phyloP scores from a whole-genome alignment of 2,888 invertebrate genomes.

The Tanytarsus gracilentus region DNA sequence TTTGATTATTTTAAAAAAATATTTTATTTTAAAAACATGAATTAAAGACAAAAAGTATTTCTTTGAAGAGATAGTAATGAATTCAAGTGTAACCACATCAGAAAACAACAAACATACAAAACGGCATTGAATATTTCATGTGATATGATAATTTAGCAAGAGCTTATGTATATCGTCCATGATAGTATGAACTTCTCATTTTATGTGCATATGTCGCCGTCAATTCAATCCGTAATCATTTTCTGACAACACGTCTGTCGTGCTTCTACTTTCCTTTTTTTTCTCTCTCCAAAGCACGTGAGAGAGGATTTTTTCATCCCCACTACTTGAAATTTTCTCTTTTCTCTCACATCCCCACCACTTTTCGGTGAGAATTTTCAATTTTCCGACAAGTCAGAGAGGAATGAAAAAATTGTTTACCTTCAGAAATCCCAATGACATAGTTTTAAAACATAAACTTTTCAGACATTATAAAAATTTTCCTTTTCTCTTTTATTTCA shows the following conservation, averaged over 20 bases:
- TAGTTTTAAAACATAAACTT: neutral
- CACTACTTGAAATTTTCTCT: neutral
- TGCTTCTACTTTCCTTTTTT: neutral
- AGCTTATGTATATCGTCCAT: neutral
- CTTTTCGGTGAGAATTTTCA: neutral
- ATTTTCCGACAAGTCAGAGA: neutral
- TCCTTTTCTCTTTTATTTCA: neutral
- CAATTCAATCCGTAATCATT: constrained; percentile 7
- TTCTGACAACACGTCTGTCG: constrained; percentile 6
- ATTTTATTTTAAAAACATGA: too few species aligned
- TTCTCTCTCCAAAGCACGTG: neutral
- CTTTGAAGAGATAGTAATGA: too few species aligned
- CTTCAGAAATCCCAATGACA: neutral
- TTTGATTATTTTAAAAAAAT: too few species aligned
- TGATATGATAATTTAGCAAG: too few species aligned
- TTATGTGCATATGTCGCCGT: constrained; percentile 8
- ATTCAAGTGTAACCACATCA: too few species aligned
- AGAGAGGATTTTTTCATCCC: neutral
- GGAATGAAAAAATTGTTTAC: too few species aligned
- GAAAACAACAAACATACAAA: neutral
- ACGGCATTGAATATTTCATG: neutral
- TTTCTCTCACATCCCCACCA: constrained; percentile 16
- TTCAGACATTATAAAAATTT: too few species aligned
- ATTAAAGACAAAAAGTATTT: too few species aligned
- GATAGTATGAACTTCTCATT: neutral